Evolutionary conservation across 1,140 invertebrate species (phyloP), one percentile per base, ranked within the genome.

Genomic region (Saccostrea echinata): DNA sequence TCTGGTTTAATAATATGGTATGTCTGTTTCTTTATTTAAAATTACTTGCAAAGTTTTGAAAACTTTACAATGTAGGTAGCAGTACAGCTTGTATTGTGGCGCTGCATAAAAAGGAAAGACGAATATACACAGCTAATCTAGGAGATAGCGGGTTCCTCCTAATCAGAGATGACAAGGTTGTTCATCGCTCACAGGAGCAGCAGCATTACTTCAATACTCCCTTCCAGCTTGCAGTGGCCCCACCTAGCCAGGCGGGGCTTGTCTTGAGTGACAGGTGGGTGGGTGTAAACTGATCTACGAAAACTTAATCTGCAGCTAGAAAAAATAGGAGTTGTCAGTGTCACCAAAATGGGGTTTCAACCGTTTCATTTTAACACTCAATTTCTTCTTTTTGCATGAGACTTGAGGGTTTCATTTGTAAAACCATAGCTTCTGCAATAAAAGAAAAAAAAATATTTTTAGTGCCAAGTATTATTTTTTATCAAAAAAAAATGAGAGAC

Each of bases 191-290:
- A 0, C 97, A 98, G 91, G 98, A 99, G 95, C 98, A 99, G 94
- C 98, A 99, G 92, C 98, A 99, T 95, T 99, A 99, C 94, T 99
- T 99, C 94, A 99, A 99, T 95, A 99, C 99, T 51, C 99, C 99
- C 11, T 99, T 98, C 96, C 98, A 99, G 95, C 96, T 99, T 82
- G 98, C 98, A 61, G 95, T 99, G 89, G 97, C 98, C 76, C 99
- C 98, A 27, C 98, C 98, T 6, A 97, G 97, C 71, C 97, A 98
- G 91, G 97, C 97, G 89, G 96, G 96, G 33, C 96, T 97, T 91
- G 97, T 98, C 52, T 96, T 98, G 8, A 98, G 97, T 94, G 98
- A 98, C 95, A 98, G 97, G 97, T 97, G 93, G 92, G 92, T 89
- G n/a, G n/a, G 13, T 33, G 16, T n/a, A 64, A 27, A 24, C 12